These are phyloP conservation scores for Acromyrmex echinatior DNA, from an alignment of 1,140 invertebrate species.

Conservation along the genomic window DNA sequence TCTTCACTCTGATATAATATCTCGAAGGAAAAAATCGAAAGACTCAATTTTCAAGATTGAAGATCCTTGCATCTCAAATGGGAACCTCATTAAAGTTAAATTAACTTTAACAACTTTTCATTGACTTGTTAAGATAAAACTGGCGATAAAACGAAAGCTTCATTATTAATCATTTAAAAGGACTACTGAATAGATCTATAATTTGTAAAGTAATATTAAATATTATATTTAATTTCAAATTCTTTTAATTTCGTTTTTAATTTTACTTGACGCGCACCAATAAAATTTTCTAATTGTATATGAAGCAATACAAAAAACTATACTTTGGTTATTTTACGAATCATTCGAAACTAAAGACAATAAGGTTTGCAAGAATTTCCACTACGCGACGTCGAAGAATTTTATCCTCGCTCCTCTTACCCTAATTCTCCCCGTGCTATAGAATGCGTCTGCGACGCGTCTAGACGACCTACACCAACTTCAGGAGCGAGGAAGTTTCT, in stretches of 20 bases:
- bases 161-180: constrained; percentile 15
- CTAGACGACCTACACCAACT: constrained; percentile 76
- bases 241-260: constrained; percentile 70
- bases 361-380: constrained; percentile 59
- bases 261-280: constrained; percentile 48
- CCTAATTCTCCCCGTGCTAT: constrained; percentile 53
- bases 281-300: not conserved
- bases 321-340: constrained; percentile 6
- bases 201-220: constrained; percentile 45
- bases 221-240: constrained; percentile 37
- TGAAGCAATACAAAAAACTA: not conserved
- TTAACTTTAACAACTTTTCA: constrained; percentile 7
- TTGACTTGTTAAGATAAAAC: constrained; percentile 11
- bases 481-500: constrained; percentile 52
- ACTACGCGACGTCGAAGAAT: constrained; percentile 2
- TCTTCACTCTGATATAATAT: constrained; percentile 37
- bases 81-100: constrained; percentile 23
- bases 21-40: not conserved
- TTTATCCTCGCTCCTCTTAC: constrained; percentile 63
- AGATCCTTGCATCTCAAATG: constrained; percentile 8
- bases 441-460: constrained; percentile 73
- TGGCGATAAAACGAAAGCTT: not conserved
- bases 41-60: constrained; percentile 36
- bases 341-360: not conserved
- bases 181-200: not conserved